Evolutionary conservation across 2,797 vertebrate species (phyloP), one percentile per base, ranked within the genome.

Genomic region (Tympanoctomys barrerae): DNA sequence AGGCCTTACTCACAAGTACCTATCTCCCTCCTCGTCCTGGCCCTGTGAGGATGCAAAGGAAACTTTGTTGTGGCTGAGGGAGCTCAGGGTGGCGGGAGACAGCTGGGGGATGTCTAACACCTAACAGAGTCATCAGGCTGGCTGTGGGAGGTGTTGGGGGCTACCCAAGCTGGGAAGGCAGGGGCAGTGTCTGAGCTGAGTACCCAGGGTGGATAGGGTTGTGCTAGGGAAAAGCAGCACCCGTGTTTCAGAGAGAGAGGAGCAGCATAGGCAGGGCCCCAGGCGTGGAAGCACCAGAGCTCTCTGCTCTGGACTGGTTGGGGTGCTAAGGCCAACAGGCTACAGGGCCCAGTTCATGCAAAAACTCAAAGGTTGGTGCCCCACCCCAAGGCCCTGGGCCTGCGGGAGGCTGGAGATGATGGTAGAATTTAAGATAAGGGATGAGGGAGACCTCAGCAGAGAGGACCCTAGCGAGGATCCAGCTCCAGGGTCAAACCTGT

Each of bases 81-180:
- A 4, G 33, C 49, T 80, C 28, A 21, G 33, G 46, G 36, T n/a
- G 59, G 26, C 4, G 9, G 54, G 87, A 75, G 26, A 70, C 52
- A 46, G 28, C 28, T 1, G 33, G 59, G 49, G 13, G 1, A 1
- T 31, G 22, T 57, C 57, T 64, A 52, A 4, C 0, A 4, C 21
- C 49, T 68, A 0, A 12, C 0, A 0, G 8, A 19, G 28, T 31
- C 2, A 8, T 39, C 42, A n/a, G 62, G 62, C 36, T 19, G 0
- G 9, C 52, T 13, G 1, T 4, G 36, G 42, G 68, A 7, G 62
- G 59, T 5, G 6, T 31, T 0, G 59, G 13, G 33, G 14, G 33
- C 28, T 57, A 28, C 54, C 61, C 22, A 59, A 57, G 42, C 62
- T 42, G 62, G 64, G 79, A 96, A 10, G 71, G 33, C 33, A 21